These are phyloP conservation scores for Salvelinus alpinus DNA, from an alignment of 2,113 vertebrate species.

Conservation along the genomic window DNA sequence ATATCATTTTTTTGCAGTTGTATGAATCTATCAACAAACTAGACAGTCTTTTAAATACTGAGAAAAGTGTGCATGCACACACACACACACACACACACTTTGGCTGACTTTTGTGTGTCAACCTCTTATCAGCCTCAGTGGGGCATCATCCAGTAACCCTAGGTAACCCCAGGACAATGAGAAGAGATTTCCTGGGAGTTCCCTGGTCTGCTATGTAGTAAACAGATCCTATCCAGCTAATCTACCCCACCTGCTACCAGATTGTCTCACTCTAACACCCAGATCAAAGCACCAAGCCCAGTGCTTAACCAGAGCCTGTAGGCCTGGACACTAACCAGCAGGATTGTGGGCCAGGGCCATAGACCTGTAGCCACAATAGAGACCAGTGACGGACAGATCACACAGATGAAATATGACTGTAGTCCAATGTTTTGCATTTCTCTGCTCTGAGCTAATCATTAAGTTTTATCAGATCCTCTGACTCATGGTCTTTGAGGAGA, in stretches of 20 bases:
- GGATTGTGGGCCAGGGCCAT: background rate
- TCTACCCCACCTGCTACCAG: background rate
- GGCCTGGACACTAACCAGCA: background rate
- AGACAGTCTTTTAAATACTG: too few relatives aligned
- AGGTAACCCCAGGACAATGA: too few relatives aligned
- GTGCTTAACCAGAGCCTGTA: background rate
- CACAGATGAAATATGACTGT: too few relatives aligned
- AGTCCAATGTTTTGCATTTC: background rate
- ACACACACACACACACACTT: background rate
- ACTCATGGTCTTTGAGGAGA: background rate
- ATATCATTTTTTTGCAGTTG: constrained; percentile 42
- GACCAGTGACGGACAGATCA: background rate
- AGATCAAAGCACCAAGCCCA: background rate
- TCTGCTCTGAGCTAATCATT: background rate
- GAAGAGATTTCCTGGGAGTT: background rate
- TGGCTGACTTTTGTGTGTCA: too few relatives aligned
- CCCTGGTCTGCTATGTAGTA: background rate
- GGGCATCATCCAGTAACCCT: too few relatives aligned
- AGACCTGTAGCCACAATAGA: background rate
- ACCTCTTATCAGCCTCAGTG: too few relatives aligned
- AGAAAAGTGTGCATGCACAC: background rate
- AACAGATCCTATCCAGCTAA: background rate
- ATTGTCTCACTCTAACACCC: background rate
- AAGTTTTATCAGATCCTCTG: background rate
- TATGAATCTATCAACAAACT: too few relatives aligned